Evolutionary conservation across 2,113 vertebrate genomes (phyloP), one percentile per base, ranked within the genome.

Genomic region (Gymnocephalus cernua): DNA sequence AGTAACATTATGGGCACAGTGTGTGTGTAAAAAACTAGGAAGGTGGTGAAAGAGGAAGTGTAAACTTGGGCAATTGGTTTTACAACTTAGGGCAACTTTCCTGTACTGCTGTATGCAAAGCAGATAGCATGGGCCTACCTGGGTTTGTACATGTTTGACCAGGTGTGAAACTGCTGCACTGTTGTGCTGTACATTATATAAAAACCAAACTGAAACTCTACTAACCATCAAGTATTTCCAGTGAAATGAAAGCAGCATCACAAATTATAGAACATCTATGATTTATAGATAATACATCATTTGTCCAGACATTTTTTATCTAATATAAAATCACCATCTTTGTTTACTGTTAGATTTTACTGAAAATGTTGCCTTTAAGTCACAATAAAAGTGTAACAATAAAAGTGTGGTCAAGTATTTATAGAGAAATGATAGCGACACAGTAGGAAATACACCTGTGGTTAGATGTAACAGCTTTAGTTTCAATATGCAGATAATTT

Each of bases 401-500:
- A 15, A 35, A 61, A 61, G 41, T 50, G 54, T 54, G 35, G 50
- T 65, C 14, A 32, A 7, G 25, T 25, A 54, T 76, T 56, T 29
- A 59, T 61, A 2, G 16, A 82, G 63, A 73, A 62, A 58, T 53
- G 16, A 41, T 59, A 21, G 13, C n/a, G 35, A 51, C 70, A 66
- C 45, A 41, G 9, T 85, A 88, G 87, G 80, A 90, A 89, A 79
- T 48, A 53, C 0, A 56, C 32, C 38, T 80, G 77, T 77, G 65
- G 48, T 82, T 80, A 58, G 48, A 44, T 51, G 50, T 25, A 45
- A 69, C 12, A 53, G 0, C n/a, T 71, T 71, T 29, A 13, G 73
- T 88, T 88, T 91, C 88, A 62, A 0, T 78, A n/a, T 90, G 51
- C 54, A 65, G 27, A 71, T 41, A 14, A 29, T 77, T 78, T 69